Evolutionary conservation across 2,888 invertebrate genomes (phyloP), one percentile per base, ranked within the genome.

Genomic region (Chrysodeixis includens): DNA sequence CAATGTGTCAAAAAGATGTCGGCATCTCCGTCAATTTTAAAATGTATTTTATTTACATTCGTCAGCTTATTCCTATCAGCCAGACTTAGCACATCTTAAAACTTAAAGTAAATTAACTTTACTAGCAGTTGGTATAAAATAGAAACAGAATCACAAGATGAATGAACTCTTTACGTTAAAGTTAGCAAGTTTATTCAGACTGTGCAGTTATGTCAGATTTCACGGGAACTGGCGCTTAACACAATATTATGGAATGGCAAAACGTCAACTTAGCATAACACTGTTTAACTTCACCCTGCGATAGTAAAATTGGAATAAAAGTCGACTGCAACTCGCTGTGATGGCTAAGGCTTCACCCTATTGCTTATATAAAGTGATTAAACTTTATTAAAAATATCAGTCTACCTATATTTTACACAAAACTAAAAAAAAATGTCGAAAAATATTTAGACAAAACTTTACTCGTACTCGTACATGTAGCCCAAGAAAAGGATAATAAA

Each of bases 251-350:
- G 91, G 85, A 86, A 88, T 83, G 83, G 86, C 84, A 83, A 85
- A 88, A 88, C 88, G 90, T 92, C 88, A 88, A 90, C 87, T 90
- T 91, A 87, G 86, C 88, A 91, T 89, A 92, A 90, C 88, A 87
- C 84, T 87, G 88, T 88, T 89, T 86, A 90, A 90, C 86, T 89
- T 90, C 76, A 72, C 79, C 76, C 76, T 79, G 82, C 78, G 82
- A 85, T 88, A 86, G 81, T 81, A 77, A 86, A 85, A 82, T 82
- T 78, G 73, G 74, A 81, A 83, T 83, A 83, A 73, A 81, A 81
- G 65, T 80, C 74, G 12, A 61, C 58, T 59, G 56, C 55, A 67
- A 57, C 56, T 46, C 54, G 56, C 53, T 49, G 32, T 40, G 55
- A 70, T 66, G 32, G 56, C 54, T 72, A 68, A 64, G 57, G 52